Evolutionary conservation across 2,797 vertebrate species (phyloP), one percentile per base, ranked within the genome.

Genomic region (Parambassis ranga): DNA sequence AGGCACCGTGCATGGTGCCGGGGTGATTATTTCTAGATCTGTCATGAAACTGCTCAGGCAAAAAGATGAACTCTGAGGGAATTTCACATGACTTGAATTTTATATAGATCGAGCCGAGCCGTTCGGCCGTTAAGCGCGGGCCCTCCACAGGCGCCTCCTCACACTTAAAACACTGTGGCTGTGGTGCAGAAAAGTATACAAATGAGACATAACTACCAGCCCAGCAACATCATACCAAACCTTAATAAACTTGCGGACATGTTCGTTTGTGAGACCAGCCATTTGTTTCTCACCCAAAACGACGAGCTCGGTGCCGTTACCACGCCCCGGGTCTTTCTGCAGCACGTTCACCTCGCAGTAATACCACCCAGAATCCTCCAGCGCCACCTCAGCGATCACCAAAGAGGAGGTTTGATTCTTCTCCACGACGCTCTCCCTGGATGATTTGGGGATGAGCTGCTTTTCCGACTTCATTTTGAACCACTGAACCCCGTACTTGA

Each of bases 1-100:
- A 84, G 74, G 66, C 80, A 65, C 32, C 11, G 72, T 16, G 50
- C 71, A 46, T 73, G 47, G 76, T 62, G 63, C 81, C 22, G 49
- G 47, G 82, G 85, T 85, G 84, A 90, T 91, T 89, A 88, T 89
- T 90, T 83, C 83, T 89, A 73, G 77, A 83, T 89, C 79, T 88
- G 85, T 89, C 89, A 84, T 51, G 74, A 87, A 88, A 80, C 84
- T 77, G 80, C 77, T 87, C 76, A 83, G 77, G 83, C 84, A 83
- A 76, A 85, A 83, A 87, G 81, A 88, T 81, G 73, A 86, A 84
- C 85, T 85, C 81, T 37, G 49, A 74, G 82, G 75, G 77, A 81
- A 82, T 78, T 77, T 80, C 81, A 71, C 79, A 59, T 62, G 70
- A 70, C 75, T 82, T 63, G 66, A 81, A 80, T 86, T 82, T 83